Evolutionary conservation across 2,888 invertebrate species (phyloP), one percentile per base, ranked within the genome.

Genomic region (Acheta domesticus): DNA sequence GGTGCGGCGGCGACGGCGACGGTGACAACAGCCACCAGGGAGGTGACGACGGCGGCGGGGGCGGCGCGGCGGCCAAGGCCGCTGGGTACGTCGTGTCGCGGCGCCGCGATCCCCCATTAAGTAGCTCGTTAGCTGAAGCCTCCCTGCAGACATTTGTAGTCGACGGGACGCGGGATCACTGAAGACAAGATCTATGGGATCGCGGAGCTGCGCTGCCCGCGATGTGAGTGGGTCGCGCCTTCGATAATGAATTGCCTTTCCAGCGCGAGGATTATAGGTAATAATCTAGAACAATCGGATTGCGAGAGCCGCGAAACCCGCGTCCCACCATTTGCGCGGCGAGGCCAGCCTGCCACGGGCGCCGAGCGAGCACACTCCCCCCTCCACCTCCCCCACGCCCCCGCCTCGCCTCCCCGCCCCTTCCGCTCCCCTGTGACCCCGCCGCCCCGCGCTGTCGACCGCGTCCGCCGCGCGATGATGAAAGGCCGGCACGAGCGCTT

Each of bases 31-130:
- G 36, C 36, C 36, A 0, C 36, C 36, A 0, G 5, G 36, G 36
- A 4, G 36, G 36, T 8, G 36, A 36, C 36, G 36, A 36, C 36
- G 36, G 62, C 62, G 62, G 16, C 62, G 12, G n/a, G 12, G 14
- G 62, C 62, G 16, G 62, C 11, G 62, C 62, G 14, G 62, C 11
- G 62, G 16, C 62, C 14, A 62, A 62, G 14, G 62, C 62, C 62
- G 62, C 11, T 3, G 16, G 14, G 16, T n/a, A n/a, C 62, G n/a
- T 14, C 62, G 16, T 62, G 62, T 62, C 62, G n/a, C 62, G 62
- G n/a, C 62, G 62, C 62, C 62, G 62, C 62, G 62, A 62, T 62
- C 62, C 62, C 62, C 62, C 62, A 62, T 62, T 62, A 62, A 62
- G 62, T 62, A 62, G 62, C 14, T 62, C 62, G 62, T 62, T 62